These are phyloP conservation scores for Eristalis pertinax DNA, from an alignment of 2,888 invertebrate genomes.

Conservation along the genomic window DNA sequence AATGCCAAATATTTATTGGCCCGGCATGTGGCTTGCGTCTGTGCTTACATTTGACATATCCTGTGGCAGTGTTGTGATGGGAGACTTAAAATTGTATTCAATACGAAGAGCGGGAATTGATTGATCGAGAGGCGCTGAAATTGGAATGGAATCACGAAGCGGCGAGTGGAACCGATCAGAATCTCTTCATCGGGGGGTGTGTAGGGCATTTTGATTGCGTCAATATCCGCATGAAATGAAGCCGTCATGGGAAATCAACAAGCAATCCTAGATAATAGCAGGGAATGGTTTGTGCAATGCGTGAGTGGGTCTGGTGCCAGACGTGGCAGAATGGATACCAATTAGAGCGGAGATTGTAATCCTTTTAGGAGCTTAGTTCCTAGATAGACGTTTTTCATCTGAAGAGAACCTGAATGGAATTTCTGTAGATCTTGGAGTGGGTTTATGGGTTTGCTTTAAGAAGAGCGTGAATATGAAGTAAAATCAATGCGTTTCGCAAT, in stretches of 20 bases:
- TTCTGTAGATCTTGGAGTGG: too few relatives aligned
- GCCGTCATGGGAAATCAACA: neutral
- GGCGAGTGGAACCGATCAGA: neutral
- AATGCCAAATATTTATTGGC: neutral
- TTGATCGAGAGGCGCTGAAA: neutral
- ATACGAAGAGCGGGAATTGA: neutral
- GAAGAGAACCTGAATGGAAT: too few relatives aligned
- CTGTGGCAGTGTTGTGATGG: neutral
- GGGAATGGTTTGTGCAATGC: neutral
- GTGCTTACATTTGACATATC: neutral
- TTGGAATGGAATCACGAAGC: neutral
- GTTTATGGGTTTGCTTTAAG: too few relatives aligned
- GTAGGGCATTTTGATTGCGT: neutral
- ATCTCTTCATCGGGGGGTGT: neutral
- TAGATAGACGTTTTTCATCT: too few relatives aligned
- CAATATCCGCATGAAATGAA: neutral
- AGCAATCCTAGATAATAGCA: neutral
- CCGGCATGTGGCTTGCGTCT: neutral
- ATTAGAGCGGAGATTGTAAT: neutral
- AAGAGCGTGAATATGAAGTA: too few relatives aligned
- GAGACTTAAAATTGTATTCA: neutral
- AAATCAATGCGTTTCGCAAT: too few relatives aligned
- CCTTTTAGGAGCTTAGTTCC: too few relatives aligned
- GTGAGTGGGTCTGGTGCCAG: neutral
- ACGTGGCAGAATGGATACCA: neutral